These are phyloP conservation scores for Pseudomyrmex sp. DNA, from an alignment of 1,140 invertebrate genomes.

Conservation along the genomic window DNA sequence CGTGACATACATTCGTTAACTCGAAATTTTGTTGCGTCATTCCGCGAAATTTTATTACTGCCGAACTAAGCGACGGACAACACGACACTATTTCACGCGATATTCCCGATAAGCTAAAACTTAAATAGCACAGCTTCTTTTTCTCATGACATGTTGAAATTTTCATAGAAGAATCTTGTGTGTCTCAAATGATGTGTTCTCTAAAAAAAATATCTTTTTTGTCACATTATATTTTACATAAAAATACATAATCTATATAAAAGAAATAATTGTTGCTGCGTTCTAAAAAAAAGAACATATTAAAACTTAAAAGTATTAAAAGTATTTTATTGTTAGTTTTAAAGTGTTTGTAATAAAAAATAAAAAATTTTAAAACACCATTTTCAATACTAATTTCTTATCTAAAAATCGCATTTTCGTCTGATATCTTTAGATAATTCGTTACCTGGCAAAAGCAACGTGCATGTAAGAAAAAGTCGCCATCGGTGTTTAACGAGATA, in stretches of 20 bases:
- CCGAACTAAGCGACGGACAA: not conserved
- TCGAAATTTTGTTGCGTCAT: not conserved
- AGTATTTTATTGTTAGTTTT: no score
- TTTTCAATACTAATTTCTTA: not conserved
- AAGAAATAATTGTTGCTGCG: not conserved
- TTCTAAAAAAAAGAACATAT: no score
- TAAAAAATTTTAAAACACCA: not conserved
- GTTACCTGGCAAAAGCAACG: not conserved
- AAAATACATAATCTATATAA: no score
- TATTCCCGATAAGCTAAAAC: not conserved
- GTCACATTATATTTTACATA: no score
- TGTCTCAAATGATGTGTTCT: no score
- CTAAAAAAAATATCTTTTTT: no score
- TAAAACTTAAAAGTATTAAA: no score
- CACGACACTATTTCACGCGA: conserved; percentile 1
- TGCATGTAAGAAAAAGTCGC: not conserved
- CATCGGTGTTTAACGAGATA: conserved; percentile 12
- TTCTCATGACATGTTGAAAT: not conserved
- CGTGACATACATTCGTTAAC: conserved; percentile 44
- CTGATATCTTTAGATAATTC: conserved; percentile 2
- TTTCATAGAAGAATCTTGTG: not conserved
- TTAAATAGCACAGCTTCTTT: not conserved
- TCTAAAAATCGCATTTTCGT: not conserved
- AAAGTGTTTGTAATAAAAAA: no score
- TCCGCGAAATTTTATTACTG: conserved; percentile 13